A percentile compares a stretch with the other conserved stretches of the same genome.
phyloP scores from a whole-genome alignment of 2,797 vertebrate species.

The Knipowitschia caucasica region DNA sequence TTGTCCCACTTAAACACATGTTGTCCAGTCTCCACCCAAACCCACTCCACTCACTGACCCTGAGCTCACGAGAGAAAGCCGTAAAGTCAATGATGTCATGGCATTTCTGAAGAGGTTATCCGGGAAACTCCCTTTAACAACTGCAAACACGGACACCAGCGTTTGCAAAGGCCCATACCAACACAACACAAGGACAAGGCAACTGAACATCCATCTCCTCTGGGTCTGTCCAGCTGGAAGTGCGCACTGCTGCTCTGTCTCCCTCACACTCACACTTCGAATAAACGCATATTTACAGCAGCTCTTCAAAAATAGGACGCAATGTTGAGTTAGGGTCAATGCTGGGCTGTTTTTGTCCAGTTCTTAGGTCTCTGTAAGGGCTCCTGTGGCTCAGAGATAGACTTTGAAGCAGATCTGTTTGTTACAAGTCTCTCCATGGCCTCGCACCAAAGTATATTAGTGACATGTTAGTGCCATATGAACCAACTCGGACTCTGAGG shows the following conservation, averaged over 20 bases:
- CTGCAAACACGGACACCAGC: conserved; percentile 51
- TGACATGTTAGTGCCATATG: too few relatives aligned
- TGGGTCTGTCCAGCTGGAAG: conserved; percentile 65
- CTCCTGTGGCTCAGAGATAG: too few relatives aligned
- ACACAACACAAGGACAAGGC: conserved; percentile 46
- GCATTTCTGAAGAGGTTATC: conserved; percentile 68
- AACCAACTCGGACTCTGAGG: too few relatives aligned
- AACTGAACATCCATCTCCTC: conserved; percentile 72
- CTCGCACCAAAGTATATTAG: too few relatives aligned
- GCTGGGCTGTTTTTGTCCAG: background rate
- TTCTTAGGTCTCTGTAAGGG: too few relatives aligned
- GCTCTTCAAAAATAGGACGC: conserved; percentile 26
- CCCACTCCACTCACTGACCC: conserved; percentile 17
- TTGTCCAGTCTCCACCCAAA: conserved; percentile 19
- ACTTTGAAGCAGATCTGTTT: too few relatives aligned
- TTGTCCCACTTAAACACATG: conserved; percentile 16
- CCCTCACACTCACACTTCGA: conserved; percentile 35
- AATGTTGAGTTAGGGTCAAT: background rate
- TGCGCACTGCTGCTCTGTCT: conserved; percentile 52
- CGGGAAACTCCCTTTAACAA: conserved; percentile 63
- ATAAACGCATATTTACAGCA: conserved; percentile 39
- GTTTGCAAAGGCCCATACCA: conserved; percentile 28
- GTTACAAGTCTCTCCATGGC: too few relatives aligned
- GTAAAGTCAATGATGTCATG: conserved; percentile 63
- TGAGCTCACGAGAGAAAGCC: conserved; percentile 48